Conservation (phyloP, 2,113 vertebrate genomes). For the Sphyrna mokarran region DNA sequence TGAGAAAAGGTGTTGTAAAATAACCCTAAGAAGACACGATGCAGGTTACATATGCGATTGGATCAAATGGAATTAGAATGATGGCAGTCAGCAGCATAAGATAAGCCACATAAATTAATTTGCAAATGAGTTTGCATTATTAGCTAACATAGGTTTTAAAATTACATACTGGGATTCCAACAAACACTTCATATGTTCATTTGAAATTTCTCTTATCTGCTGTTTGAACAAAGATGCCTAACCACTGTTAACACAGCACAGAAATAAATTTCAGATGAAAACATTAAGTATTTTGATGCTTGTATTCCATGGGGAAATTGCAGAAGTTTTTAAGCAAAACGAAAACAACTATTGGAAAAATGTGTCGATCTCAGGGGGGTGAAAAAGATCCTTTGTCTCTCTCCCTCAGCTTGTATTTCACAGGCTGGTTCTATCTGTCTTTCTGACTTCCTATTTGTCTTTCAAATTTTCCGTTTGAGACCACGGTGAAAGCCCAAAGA, state of each 20-base stretch:
- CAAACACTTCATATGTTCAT: background rate
- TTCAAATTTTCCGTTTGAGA: background rate
- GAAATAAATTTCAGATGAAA: background rate
- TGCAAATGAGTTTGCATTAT: background rate
- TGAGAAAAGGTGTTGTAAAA: background rate
- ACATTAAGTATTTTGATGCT: background rate
- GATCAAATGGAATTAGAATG: background rate
- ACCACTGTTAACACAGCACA: background rate
- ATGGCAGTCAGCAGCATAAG: background rate
- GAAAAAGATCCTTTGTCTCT: background rate
- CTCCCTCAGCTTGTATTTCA: background rate
- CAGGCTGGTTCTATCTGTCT: background rate
- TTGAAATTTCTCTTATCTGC: background rate
- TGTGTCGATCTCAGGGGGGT: background rate
- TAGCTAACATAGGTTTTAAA: background rate
- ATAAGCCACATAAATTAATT: background rate
- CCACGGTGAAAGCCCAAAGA: background rate
- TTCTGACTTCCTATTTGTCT: background rate
- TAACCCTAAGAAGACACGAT: background rate
- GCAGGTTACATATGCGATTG: background rate
- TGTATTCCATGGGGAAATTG: background rate
- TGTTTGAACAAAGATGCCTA: background rate
- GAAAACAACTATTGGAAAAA: background rate
- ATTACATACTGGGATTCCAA: background rate
- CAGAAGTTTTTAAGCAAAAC: background rate